A percentile compares a stretch with the other conserved stretches of the same genome.
Conservation (phyloP, 2,797 vertebrate genomes). For the Neosalanx taihuensis region DNA sequence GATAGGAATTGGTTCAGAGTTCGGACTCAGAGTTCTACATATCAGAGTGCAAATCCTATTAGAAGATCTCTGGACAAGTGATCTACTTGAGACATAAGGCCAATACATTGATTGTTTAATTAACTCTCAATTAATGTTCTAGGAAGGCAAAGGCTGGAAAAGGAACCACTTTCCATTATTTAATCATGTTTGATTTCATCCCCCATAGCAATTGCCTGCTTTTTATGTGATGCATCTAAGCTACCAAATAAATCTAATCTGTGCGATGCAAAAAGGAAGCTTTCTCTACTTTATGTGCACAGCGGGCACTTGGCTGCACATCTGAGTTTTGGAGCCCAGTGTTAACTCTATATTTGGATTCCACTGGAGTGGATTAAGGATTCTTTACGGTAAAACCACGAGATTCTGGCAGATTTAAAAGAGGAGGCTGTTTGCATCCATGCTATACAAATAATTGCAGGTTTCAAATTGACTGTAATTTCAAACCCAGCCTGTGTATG, state of each 20-base stretch:
- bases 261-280: slow-evolving; percentile 50
- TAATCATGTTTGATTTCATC: slow-evolving; percentile 40
- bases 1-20: slow-evolving; percentile 51
- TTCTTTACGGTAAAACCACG: slow-evolving; percentile 78
- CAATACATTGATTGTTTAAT: slow-evolving; percentile 65
- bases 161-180: slow-evolving; percentile 31
- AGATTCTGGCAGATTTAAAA: slow-evolving; percentile 78
- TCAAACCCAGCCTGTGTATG: slow-evolving; percentile 69
- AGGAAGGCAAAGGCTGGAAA: slow-evolving; percentile 42
- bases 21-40: slow-evolving; percentile 45
- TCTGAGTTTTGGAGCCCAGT: slow-evolving; percentile 65
- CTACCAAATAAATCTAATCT: slow-evolving; percentile 66
- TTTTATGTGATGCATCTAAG: slow-evolving; percentile 61
- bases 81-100: slow-evolving; percentile 52
- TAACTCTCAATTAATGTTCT: slow-evolving; percentile 55
- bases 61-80: slow-evolving; percentile 51
- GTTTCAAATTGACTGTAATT: slow-evolving; percentile 79
- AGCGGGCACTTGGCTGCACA: slow-evolving; percentile 66
- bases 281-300: slow-evolving; percentile 55
- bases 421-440: slow-evolving; percentile 76
- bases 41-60: slow-evolving; percentile 45
- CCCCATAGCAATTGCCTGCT: slow-evolving; percentile 44
- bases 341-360: slow-evolving; percentile 82
- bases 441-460: slow-evolving; percentile 82
- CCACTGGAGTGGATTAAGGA: slow-evolving; percentile 80